Evolutionary conservation across 2,797 vertebrate species (phyloP), one percentile per base, ranked within the genome.

Genomic region (Hoplostethus atlanticus): DNA sequence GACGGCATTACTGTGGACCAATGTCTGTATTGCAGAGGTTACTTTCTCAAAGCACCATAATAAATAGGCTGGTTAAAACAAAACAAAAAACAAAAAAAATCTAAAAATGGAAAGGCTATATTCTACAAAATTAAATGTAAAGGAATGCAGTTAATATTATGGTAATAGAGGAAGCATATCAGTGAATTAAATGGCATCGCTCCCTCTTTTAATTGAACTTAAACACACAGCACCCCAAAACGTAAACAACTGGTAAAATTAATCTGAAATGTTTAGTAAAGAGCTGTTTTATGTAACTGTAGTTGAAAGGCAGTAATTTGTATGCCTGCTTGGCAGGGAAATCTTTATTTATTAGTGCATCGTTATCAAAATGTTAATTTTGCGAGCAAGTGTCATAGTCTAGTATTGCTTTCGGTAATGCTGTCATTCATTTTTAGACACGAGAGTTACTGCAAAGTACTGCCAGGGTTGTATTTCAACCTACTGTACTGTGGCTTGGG

Each of bases 11-110:
- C 73, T 74, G 74, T 76, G 84, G 68, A 62, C 57, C 66, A 11
- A 10, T 28, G 16, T 80, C 56, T 77, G 79, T 76, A 83, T 83
- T 68, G 65, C 86, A 73, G 73, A 83, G 68, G 68, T 58, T 73
- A 78, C 78, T 73, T 76, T 84, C 69, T 80, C 71, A 84, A 88
- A 90, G 86, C 89, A 91, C 89, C 84, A 65, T 81, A 83, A 93
- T 90, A 91, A 91, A 92, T 89, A 90, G 66, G 73, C 80, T 76
- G 76, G 70, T 83, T 86, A 83, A 85, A 77, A 85, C 11, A 66
- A 71, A 28, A 28, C 28, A 28, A 28, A 28, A 28, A n/a, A n/a
- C n/a, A n/a, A 2, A 28, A 28, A 28, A 28, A 28, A 53, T 80
- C n/a, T 60, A 71, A 53, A 71, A 79, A 71, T 65, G 60, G 63